Evolutionary conservation across 2,888 invertebrate species (phyloP), one percentile per base, ranked within the genome.

Genomic region (Sthenelais limicola): DNA sequence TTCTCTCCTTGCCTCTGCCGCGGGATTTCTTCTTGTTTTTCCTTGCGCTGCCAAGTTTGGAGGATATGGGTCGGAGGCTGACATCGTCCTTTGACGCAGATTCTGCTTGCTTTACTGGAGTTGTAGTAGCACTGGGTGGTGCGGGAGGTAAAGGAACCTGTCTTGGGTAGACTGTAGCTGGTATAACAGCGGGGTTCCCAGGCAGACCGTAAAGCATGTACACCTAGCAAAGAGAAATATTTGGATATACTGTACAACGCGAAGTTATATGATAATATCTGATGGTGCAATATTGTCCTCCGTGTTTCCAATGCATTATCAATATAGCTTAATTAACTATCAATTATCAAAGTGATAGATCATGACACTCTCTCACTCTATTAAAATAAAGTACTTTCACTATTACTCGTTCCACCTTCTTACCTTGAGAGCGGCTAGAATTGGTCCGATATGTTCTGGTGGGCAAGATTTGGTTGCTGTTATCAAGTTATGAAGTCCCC

Each of bases 341-440:
- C n/a, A n/a, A n/a, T n/a, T n/a, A n/a, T n/a, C n/a, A n/a, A n/a
- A n/a, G n/a, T n/a, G n/a, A n/a, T n/a, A n/a, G n/a, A n/a, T n/a
- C n/a, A n/a, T n/a, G n/a, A n/a, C n/a, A n/a, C n/a, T n/a, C n/a
- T n/a, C n/a, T n/a, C n/a, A n/a, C n/a, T n/a, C n/a, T n/a, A n/a
- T 9, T 26, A 51, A 51, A 51, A 18, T 4, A 18, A 24, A 51
- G n/a, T 43, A 15, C 47, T 15, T 43, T 43, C 47, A 43, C 12
- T 15, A 12, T 43, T 15, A 43, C 12, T 43, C 47, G 12, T 12
- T 7, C 56, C 7, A 62, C 15, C 3, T 24, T 3, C 79, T 75
- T 76, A 86, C 86, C 81, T 84, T 82, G 5, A 86, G 76, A 47
- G 81, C 84, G 24, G 86, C 85, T 35, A 86, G 78, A 18, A 86